phyloP scores from a whole-genome alignment of 1,140 invertebrate species.

The Dermatophagoides farinae region DNA sequence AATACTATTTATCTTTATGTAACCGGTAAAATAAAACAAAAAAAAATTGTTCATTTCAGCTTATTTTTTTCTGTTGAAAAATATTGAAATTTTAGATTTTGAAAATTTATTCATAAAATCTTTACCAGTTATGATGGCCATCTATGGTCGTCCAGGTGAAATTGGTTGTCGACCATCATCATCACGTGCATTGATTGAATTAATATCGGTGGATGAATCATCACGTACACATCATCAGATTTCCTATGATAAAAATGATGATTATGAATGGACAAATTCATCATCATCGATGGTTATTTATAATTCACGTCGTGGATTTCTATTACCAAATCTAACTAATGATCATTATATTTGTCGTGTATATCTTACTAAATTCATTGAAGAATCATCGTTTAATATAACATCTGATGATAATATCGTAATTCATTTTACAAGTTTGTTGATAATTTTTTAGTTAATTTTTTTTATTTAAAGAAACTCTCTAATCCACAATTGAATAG shows the following conservation, averaged over 20 bases:
- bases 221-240: not conserved
- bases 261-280: not conserved
- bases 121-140: not conserved
- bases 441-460: not conserved
- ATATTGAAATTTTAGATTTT: not conserved
- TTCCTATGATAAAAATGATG: not conserved
- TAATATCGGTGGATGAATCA: not conserved
- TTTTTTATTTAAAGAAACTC: too few relatives aligned
- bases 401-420: not conserved
- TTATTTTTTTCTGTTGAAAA: not conserved
- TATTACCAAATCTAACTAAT: not conserved
- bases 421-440: not conserved
- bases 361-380: not conserved
- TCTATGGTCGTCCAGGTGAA: not conserved
- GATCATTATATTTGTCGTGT: not conserved
- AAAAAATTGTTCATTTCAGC: not conserved
- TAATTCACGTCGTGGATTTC: not conserved
- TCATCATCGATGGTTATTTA: not conserved
- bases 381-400: not conserved
- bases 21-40: not conserved
- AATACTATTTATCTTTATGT: conserved; percentile 2
- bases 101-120: conserved; percentile 5
- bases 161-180: not conserved
- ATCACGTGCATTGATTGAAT: not conserved
- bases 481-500: not conserved